Evolutionary conservation across 2,113 vertebrate species (phyloP).

Genomic region (Prochilodus magdalenae): DNA sequence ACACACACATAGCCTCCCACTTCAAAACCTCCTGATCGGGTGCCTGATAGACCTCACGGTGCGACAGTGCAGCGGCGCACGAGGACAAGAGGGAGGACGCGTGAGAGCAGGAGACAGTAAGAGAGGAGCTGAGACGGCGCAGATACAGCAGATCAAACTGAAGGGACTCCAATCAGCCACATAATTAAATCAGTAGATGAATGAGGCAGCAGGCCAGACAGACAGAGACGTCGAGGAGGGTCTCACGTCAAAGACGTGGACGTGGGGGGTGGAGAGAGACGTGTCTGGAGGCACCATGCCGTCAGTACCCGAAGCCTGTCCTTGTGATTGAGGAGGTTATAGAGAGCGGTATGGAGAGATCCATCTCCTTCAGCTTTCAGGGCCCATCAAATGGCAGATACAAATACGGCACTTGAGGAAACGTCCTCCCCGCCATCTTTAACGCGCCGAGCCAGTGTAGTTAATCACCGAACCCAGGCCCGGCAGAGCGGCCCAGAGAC

Average conservation of each 20-base stretch:
- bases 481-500: neutral
- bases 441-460: neutral
- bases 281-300: neutral
- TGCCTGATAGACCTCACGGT: neutral
- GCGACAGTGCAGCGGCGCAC: too few species aligned
- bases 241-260: neutral
- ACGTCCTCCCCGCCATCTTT: slow-evolving; percentile 12
- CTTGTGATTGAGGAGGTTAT: slow-evolving; percentile 9
- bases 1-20: neutral
- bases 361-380: slow-evolving; percentile 5
- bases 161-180: neutral
- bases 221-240: neutral
- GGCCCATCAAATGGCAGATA: slow-evolving; percentile 19
- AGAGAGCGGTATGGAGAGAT: neutral
- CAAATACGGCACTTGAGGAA: slow-evolving; percentile 9
- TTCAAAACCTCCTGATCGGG: neutral
- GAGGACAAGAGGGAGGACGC: neutral
- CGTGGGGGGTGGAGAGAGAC: neutral
- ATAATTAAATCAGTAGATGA: slow-evolving; percentile 16
- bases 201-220: neutral
- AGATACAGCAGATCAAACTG: neutral
- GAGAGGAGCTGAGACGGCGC: neutral
- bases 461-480: neutral
- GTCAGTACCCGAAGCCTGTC: neutral
- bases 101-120: too few species aligned